Conservation (phyloP, 2,888 invertebrate genomes). For the Drosophila demipolita region DNA sequence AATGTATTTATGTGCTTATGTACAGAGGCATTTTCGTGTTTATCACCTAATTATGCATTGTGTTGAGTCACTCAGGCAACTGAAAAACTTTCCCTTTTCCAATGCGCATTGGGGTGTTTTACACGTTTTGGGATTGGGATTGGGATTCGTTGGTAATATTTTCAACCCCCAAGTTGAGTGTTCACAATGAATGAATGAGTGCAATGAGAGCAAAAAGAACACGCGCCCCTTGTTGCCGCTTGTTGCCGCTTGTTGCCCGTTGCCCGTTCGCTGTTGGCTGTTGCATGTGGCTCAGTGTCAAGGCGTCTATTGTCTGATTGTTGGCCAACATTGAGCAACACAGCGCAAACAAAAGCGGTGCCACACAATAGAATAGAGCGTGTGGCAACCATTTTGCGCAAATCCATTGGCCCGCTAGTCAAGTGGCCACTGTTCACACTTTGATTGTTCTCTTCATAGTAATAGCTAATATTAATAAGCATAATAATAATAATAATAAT, state of each 20-base stretch:
- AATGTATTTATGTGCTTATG: neutral
- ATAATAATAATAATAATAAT: constrained; percentile 3
- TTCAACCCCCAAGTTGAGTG: constrained; percentile 51
- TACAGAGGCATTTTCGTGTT: constrained; percentile 25
- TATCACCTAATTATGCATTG: constrained; percentile 69
- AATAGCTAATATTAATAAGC: neutral
- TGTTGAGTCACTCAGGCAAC: constrained; percentile 28
- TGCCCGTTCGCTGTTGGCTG: constrained; percentile 8
- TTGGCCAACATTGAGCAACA: constrained; percentile 35
- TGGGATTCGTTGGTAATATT: constrained; percentile 10
- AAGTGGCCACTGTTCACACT: constrained; percentile 32
- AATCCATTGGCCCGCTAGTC: constrained; percentile 71
- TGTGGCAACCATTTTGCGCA: constrained; percentile 68
- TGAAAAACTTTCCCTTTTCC: constrained; percentile 31
- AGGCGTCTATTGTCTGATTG: constrained; percentile 26
- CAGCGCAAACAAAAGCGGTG: constrained; percentile 18
- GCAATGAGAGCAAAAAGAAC: constrained; percentile 6
- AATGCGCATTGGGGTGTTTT: constrained; percentile 41
- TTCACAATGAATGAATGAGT: neutral
- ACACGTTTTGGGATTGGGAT: constrained; percentile 21
- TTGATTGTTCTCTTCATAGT: neutral
- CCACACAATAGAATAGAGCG: constrained; percentile 36
- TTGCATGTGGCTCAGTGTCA: constrained; percentile 25
- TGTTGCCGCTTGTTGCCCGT: constrained; percentile 28
- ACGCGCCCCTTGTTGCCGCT: constrained; percentile 35